Conservation (phyloP, 1,140 invertebrate genomes). For the Drosophila melanica region DNA sequence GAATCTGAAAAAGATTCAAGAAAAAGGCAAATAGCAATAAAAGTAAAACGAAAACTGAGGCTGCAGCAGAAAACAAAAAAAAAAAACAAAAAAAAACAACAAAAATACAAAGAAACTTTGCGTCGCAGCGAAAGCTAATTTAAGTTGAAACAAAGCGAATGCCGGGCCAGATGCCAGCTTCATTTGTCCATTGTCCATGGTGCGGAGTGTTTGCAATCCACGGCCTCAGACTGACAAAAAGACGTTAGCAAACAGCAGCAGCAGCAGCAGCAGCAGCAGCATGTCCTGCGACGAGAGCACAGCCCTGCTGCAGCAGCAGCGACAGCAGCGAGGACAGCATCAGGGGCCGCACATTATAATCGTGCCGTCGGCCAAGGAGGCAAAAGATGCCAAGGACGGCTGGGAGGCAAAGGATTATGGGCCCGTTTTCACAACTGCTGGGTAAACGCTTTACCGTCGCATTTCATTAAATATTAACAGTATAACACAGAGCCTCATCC, state of each 20-base stretch:
- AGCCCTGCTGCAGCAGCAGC: constrained; percentile 53
- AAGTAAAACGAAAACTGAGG: constrained; percentile 12
- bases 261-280: constrained; percentile 53
- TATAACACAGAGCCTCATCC: constrained; percentile 28
- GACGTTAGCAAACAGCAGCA: constrained; percentile 28
- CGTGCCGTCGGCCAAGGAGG: constrained; percentile 51
- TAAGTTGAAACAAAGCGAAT: constrained; percentile 69
- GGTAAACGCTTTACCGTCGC: constrained; percentile 74
- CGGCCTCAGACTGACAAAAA: constrained; percentile 21
- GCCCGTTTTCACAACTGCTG: constrained; percentile 75
- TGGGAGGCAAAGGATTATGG: constrained; percentile 67
- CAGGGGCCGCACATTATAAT: constrained; percentile 61
- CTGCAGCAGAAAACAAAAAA: constrained; percentile 34
- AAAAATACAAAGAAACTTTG: constrained; percentile 41
- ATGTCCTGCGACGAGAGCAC: constrained; percentile 72
- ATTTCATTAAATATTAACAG: constrained; percentile 81
- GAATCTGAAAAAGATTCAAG: constrained; percentile 51
- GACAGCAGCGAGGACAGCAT: constrained; percentile 31
- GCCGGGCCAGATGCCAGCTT: constrained; percentile 52
- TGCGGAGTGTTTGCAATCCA: constrained; percentile 61
- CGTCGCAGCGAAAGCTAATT: constrained; percentile 61
- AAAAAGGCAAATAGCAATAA: constrained; percentile 70
- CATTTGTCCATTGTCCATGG: constrained; percentile 25
- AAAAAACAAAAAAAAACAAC: not conserved
- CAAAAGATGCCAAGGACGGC: too few species aligned